phyloP scores from a whole-genome alignment of 2,113 vertebrate species.

The Dryoscopus gambensis region DNA sequence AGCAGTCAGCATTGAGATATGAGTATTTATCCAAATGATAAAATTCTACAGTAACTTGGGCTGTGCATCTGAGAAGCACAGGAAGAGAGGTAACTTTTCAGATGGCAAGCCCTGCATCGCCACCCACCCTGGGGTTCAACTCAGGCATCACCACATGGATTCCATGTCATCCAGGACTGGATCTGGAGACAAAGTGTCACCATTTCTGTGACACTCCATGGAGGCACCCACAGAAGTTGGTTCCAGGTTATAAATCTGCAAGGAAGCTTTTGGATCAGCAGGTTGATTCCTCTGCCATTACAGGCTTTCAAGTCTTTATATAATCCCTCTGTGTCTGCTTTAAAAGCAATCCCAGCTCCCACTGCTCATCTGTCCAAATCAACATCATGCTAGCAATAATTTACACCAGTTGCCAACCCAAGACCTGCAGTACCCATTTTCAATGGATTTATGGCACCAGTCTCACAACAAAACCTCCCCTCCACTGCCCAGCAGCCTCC shows the following conservation, averaged over 20 bases:
- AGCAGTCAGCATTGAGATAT: neutral
- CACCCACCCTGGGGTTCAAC: neutral
- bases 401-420: neutral
- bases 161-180: neutral
- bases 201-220: accelerated
- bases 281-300: neutral
- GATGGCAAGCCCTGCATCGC: neutral
- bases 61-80: neutral
- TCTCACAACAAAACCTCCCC: neutral
- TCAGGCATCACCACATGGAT: accelerated
- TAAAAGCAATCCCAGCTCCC: neutral
- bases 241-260: neutral
- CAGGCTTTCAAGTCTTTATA: neutral
- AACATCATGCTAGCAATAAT: neutral
- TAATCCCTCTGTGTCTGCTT: neutral
- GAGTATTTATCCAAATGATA: neutral
- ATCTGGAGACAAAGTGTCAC: neutral
- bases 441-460: neutral
- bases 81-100: neutral
- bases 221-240: neutral
- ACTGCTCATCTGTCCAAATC: neutral
- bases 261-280: neutral
- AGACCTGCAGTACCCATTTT: neutral
- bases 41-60: neutral
- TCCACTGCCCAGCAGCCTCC: neutral